phyloP scores from a whole-genome alignment of 2,797 vertebrate species.

The Acanthurus leucopareius region DNA sequence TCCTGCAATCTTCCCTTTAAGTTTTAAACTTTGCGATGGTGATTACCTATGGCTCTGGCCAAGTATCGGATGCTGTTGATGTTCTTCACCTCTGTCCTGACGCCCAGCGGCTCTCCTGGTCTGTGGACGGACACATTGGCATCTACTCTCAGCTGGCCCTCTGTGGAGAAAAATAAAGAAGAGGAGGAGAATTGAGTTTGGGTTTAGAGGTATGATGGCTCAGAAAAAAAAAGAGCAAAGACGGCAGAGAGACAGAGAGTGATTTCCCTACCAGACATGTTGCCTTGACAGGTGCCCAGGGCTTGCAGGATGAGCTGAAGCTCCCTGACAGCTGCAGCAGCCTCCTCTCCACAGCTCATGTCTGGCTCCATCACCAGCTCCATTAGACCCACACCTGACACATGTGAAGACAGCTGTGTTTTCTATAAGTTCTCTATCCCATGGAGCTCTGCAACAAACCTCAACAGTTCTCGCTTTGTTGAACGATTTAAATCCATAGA shows the following conservation, averaged over 20 bases:
- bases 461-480: constrained; percentile 5
- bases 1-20: not conserved
- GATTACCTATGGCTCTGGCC: constrained; percentile 84
- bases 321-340: constrained; percentile 94
- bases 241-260: constrained; percentile 13
- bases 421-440: constrained; percentile 20
- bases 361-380: constrained; percentile 99
- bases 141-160: constrained; percentile 97
- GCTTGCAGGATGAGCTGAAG: constrained; percentile 96
- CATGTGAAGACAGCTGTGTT: constrained; percentile 50
- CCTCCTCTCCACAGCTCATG: constrained; percentile 96
- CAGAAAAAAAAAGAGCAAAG: not conserved
- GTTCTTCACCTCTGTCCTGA: constrained; percentile 98
- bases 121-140: constrained; percentile 96
- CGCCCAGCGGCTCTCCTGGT: constrained; percentile 91
- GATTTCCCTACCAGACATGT: constrained; percentile 93
- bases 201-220: constrained; percentile 15
- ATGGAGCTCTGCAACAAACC: constrained; percentile 21
- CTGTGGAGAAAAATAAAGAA: constrained; percentile 73
- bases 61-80: constrained; percentile 95
- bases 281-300: constrained; percentile 96
- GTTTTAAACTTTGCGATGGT: not conserved
- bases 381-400: constrained; percentile 95
- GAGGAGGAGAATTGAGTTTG: constrained; percentile 22
- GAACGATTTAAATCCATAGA: constrained; percentile 7